These are phyloP conservation scores for Eolophus roseicapilla DNA, from an alignment of 2,113 vertebrate species.

Conservation along the genomic window DNA sequence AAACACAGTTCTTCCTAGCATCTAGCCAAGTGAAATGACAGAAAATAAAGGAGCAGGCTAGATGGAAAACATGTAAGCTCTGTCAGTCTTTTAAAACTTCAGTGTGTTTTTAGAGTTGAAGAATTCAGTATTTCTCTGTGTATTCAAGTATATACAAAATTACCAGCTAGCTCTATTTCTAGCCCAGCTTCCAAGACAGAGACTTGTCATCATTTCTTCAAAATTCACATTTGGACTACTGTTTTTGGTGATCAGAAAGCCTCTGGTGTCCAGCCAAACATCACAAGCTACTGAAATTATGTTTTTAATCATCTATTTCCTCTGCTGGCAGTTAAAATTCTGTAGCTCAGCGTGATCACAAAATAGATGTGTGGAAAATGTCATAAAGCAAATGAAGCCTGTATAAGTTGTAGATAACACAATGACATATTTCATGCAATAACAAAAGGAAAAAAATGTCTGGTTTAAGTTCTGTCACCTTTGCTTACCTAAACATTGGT, in stretches of 20 bases:
- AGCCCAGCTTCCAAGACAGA: neutral
- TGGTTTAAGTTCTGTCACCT: constrained; percentile 59
- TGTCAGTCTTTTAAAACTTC: neutral
- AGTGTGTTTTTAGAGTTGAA: neutral
- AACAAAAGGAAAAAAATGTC: neutral
- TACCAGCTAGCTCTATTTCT: neutral
- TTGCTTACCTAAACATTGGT: constrained; percentile 78
- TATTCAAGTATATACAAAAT: neutral
- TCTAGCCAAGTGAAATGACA: neutral
- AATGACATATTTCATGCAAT: neutral
- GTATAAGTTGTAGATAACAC: neutral
- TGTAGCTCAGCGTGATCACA: neutral
- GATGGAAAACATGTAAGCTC: neutral
- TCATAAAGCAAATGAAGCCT: neutral
- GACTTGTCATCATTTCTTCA: neutral
- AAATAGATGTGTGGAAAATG: neutral
- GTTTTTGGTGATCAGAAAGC: neutral
- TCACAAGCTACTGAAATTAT: neutral
- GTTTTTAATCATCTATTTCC: neutral
- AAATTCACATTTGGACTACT: neutral
- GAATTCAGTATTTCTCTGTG: neutral
- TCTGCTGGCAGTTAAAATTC: neutral
- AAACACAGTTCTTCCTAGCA: neutral
- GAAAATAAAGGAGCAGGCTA: neutral
- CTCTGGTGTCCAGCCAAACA: neutral